phyloP scores from a whole-genome alignment of 2,888 invertebrate genomes.

The Heterodera filipjevi region DNA sequence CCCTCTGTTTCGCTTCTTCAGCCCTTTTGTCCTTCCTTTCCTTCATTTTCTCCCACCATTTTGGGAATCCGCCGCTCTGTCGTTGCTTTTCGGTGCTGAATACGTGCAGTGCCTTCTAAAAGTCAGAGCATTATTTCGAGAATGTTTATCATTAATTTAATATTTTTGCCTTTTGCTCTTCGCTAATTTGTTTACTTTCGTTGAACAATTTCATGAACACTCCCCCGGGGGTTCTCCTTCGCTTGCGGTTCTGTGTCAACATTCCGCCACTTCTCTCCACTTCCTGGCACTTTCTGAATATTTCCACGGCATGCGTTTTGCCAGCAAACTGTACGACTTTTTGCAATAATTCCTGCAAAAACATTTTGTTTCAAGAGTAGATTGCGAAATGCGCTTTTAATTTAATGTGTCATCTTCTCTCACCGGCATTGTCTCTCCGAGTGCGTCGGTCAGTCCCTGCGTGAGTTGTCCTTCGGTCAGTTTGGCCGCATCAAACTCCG shows the following conservation, averaged over 20 bases:
- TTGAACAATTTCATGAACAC: slow-evolving; percentile 54
- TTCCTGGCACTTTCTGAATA: slow-evolving; percentile 55
- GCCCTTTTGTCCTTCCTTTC: background rate
- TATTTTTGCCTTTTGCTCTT: slow-evolving; percentile 30
- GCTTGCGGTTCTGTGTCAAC: slow-evolving; percentile 46
- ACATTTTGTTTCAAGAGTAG: background rate
- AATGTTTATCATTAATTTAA: background rate
- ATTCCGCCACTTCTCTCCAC: slow-evolving; percentile 58
- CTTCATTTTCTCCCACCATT: slow-evolving; percentile 8
- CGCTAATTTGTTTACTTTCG: slow-evolving; percentile 19
- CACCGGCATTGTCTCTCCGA: slow-evolving; percentile 40
- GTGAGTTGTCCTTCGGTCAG: slow-evolving; percentile 35
- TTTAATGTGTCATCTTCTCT: slow-evolving; percentile 12
- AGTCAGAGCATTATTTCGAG: background rate
- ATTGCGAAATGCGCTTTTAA: background rate
- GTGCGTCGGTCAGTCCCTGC: slow-evolving; percentile 35
- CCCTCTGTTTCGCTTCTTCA: background rate
- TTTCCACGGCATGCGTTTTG: slow-evolving; percentile 38
- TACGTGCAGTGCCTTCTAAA: slow-evolving; percentile 21
- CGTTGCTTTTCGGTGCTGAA: slow-evolving; percentile 11
- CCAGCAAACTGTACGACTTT: slow-evolving; percentile 52
- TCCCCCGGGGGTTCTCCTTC: slow-evolving; percentile 61
- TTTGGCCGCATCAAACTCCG: slow-evolving; percentile 27
- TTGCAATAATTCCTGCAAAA: slow-evolving; percentile 43
- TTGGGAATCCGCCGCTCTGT: background rate